These are phyloP conservation scores for Coranthus polyacanthus DNA, from an alignment of 2,797 vertebrate species.

Conservation along the genomic window DNA sequence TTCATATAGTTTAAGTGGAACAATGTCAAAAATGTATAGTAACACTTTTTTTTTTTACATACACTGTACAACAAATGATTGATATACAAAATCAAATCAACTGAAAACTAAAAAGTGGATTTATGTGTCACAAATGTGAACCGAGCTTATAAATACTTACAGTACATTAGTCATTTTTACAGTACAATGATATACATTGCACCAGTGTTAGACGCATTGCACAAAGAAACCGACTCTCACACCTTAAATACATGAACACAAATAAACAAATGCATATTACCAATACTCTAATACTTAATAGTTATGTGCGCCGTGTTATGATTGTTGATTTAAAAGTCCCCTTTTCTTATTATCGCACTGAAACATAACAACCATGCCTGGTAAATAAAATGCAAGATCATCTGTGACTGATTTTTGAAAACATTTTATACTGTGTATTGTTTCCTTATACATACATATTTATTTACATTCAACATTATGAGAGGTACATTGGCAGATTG, in stretches of 20 bases:
- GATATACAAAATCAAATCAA: conserved; percentile 18
- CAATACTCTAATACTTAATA: conserved; percentile 43
- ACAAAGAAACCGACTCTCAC: conserved; percentile 45
- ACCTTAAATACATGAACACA: conserved; percentile 56
- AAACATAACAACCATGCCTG: conserved; percentile 38
- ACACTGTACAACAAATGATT: conserved; percentile 37
- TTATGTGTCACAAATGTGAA: conserved; percentile 42
- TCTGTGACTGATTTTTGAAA: conserved; percentile 30
- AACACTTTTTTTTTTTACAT: conserved; percentile 41
- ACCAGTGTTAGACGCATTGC: conserved; percentile 54
- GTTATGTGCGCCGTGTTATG: conserved; percentile 39
- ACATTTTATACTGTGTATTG: conserved; percentile 17
- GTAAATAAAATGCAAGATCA: conserved; percentile 35
- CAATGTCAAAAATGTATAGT: conserved; percentile 49
- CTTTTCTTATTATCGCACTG: no score
- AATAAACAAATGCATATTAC: conserved; percentile 42
- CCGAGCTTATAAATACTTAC: conserved; percentile 38
- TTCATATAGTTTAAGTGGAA: conserved; percentile 63
- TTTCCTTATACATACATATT: conserved; percentile 30
- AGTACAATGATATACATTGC: conserved; percentile 28
- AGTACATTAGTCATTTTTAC: conserved; percentile 51
- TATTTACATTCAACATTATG: conserved; percentile 68
- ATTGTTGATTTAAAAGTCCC: conserved; percentile 13
- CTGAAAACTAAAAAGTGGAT: conserved; percentile 47
- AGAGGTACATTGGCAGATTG: conserved; percentile 56